Evolutionary conservation across 2,888 invertebrate genomes (phyloP).

Genomic region (Lasius fuliginosus): DNA sequence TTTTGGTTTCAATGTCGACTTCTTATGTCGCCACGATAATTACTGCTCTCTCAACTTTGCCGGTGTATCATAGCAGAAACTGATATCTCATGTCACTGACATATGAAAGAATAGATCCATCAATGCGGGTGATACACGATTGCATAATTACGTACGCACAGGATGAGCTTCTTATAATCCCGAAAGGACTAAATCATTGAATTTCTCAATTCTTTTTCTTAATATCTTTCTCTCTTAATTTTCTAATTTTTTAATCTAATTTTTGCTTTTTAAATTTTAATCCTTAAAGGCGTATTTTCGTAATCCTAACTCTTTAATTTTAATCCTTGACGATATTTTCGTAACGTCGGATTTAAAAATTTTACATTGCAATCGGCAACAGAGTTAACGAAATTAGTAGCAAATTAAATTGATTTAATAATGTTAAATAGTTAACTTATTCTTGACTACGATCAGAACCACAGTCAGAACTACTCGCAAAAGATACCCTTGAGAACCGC

Average conservation of each 20-base stretch:
- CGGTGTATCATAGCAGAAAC: not conserved
- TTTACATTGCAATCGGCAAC: not conserved
- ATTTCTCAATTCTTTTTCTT: not conserved
- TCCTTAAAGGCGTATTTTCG: not conserved
- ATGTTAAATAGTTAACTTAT: not conserved
- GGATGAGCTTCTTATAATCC: not conserved
- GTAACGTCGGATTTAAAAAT: not conserved
- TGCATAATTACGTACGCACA: not conserved
- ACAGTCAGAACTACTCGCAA: not conserved
- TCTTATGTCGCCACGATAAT: constrained; percentile 15
- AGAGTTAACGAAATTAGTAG: not conserved
- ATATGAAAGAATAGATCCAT: not conserved
- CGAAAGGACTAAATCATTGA: not conserved
- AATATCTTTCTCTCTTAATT: not conserved
- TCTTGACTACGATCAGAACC: not conserved
- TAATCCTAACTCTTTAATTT: not conserved
- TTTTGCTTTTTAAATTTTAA: not conserved
- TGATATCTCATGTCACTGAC: not conserved
- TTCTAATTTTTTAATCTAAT: not conserved
- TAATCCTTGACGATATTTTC: not conserved
- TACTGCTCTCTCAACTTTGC: not conserved
- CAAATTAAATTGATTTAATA: constrained; percentile 31
- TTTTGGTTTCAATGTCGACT: constrained; percentile 6
- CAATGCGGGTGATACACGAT: constrained; percentile 10
- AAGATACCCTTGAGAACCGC: not conserved